phyloP scores from a whole-genome alignment of 2,113 vertebrate species.

The Coregonus clupeaformis region DNA sequence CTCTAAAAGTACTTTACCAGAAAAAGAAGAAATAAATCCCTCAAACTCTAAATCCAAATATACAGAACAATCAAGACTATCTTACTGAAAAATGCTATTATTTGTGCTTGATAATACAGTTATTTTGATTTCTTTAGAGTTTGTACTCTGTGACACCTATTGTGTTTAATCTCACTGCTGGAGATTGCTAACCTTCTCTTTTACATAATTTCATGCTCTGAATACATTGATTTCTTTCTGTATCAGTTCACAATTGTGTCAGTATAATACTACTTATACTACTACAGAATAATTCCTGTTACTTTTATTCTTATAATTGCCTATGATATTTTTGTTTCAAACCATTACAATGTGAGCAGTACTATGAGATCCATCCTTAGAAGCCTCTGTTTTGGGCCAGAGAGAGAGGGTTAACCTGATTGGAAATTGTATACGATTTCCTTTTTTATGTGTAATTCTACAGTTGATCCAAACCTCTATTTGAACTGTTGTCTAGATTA shows the following conservation, averaged over 20 bases:
- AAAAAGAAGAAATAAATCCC: background rate
- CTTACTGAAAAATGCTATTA: background rate
- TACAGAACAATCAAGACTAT: background rate
- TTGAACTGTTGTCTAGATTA: background rate
- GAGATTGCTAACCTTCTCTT: background rate
- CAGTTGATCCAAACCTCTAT: background rate
- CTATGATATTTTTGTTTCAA: background rate
- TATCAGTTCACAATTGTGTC: slow-evolving; percentile 1
- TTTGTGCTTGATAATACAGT: background rate
- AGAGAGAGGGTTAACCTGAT: too few relatives aligned
- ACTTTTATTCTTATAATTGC: background rate
- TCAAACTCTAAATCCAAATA: background rate
- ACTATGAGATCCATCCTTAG: too few relatives aligned
- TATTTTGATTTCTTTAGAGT: background rate
- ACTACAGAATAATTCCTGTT: background rate
- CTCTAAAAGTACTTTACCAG: slow-evolving; percentile 37
- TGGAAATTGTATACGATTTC: too few relatives aligned
- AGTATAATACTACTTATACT: background rate
- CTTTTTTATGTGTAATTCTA: background rate
- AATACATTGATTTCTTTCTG: slow-evolving; percentile 6
- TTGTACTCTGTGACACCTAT: background rate
- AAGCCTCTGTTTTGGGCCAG: too few relatives aligned
- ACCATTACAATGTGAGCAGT: background rate
- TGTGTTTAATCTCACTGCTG: background rate
- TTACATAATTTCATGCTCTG: slow-evolving; percentile 31